Evolutionary conservation across 2,797 vertebrate species (phyloP), one percentile per base, ranked within the genome.

Genomic region (Caiman crocodilus): DNA sequence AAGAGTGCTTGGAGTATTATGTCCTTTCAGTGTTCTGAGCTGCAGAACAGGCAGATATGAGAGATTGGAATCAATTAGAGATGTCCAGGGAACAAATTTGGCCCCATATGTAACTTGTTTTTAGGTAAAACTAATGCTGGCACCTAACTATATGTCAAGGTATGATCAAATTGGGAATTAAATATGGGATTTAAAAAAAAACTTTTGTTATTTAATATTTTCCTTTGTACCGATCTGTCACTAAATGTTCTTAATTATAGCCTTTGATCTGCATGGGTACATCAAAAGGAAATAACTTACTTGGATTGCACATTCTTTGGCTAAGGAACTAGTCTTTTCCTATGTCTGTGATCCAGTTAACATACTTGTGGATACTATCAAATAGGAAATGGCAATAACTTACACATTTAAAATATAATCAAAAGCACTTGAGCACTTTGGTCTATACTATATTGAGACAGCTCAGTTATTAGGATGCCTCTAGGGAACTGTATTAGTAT

Each of bases 401-500:
- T 71, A 71, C 63, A 82, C 67, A 79, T 94, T 91, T 94, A 88
- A 96, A 92, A 90, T 89, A 74, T 59, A 93, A 94, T 94, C 91
- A 74, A 56, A 89, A 92, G 63, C 82, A 71, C 92, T 93, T 91
- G 69, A 91, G 0, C 50, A 93, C 32, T 84, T 88, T 91, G 28
- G 91, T 92, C 79, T 58, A 74, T 61, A 75, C 58, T 75, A 84
- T 90, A 94, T 94, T 90, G 76, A 85, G 89, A 85, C 81, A 96
- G 89, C 81, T 94, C 76, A 91, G 82, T 92, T 93, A 91, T 92
- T 95, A 95, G 79, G 13, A 56, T 90, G 61, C 84, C 69, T 87
- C 93, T 78, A 86, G 79, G 69, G 91, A 95, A 96, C 84, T 79
- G 81, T 76, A 93, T 96, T 95, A 90, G 85, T 79, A 26, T 92